Evolutionary conservation across 2,888 invertebrate genomes (phyloP).

Genomic region (Cenopis cana): DNA sequence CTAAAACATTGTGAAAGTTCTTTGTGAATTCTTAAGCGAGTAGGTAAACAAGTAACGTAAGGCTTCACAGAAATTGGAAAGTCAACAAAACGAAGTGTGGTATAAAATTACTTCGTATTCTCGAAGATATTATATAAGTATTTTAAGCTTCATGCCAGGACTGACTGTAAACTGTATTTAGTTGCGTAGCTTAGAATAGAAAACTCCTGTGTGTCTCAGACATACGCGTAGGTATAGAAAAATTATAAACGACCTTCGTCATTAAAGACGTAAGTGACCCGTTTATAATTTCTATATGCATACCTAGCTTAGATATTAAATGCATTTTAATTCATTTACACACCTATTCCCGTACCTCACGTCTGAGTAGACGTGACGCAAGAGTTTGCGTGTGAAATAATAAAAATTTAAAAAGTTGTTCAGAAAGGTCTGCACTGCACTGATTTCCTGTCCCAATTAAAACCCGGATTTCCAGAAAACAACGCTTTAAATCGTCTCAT

Average conservation of each 20-base stretch:
- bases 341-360: background rate
- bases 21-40: background rate
- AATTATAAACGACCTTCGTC: too few relatives aligned
- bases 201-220: too few relatives aligned
- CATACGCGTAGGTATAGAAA: too few relatives aligned
- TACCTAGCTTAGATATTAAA: background rate
- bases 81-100: background rate
- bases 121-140: background rate
- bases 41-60: background rate
- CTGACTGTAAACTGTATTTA: background rate
- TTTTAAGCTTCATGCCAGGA: background rate
- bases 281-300: too few relatives aligned
- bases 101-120: background rate
- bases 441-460: background rate
- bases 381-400: too few relatives aligned
- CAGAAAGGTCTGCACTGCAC: background rate
- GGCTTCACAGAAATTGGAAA: background rate
- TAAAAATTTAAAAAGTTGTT: background rate
- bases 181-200: too few relatives aligned
- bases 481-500: background rate
- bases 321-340: background rate
- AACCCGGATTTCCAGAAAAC: background rate
- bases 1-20: background rate
- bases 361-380: too few relatives aligned
- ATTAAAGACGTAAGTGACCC: too few relatives aligned